Evolutionary conservation across 2,113 vertebrate genomes (phyloP), one percentile per base, ranked within the genome.

Genomic region (Agelaius phoeniceus): DNA sequence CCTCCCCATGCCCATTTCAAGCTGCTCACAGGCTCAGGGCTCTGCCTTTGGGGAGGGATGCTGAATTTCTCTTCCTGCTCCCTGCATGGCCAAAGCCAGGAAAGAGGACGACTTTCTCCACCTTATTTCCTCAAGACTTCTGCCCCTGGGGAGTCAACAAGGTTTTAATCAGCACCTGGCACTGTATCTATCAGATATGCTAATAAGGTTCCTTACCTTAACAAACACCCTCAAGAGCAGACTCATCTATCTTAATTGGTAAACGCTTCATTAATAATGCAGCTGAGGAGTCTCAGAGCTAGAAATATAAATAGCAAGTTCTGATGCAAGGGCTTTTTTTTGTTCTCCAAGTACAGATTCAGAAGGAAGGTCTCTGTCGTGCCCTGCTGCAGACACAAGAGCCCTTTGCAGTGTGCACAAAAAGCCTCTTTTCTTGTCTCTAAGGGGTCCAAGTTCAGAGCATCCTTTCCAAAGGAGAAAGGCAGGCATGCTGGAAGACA

Each of bases 181-280:
- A 94, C 94, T 87, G 72, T 94, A 98, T 97, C 97, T 96, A 98
- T 97, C 98, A 98, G 97, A 97, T 98, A 98, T 98, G 97, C 94
- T 98, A 98, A 98, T 97, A 81, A 95, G 97, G 94, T 86, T 97
- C 96, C 97, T 97, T 97, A 98, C 97, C 98, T 97, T 96, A 98
- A 97, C 97, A 98, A 98, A 98, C 94, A 98, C 95, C 97, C 97
- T 97, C 95, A 98, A 97, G 97, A 98, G 97, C 92, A 96, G 96
- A 93, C 97, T 98, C 97, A 97, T 97, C 95, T 96, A 94, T 97
- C 95, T 96, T 98, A 98, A 98, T 98, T 98, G 98, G 97, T 97
- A 97, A 97, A 97, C 6, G 94, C 93, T 98, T 98, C 96, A 95
- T 98, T 98, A 98, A 98, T 98, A 98, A 98, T 98, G 97, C 96